These are phyloP conservation scores for Ciconia stormi DNA, from an alignment of 2,113 vertebrate genomes.

Conservation along the genomic window DNA sequence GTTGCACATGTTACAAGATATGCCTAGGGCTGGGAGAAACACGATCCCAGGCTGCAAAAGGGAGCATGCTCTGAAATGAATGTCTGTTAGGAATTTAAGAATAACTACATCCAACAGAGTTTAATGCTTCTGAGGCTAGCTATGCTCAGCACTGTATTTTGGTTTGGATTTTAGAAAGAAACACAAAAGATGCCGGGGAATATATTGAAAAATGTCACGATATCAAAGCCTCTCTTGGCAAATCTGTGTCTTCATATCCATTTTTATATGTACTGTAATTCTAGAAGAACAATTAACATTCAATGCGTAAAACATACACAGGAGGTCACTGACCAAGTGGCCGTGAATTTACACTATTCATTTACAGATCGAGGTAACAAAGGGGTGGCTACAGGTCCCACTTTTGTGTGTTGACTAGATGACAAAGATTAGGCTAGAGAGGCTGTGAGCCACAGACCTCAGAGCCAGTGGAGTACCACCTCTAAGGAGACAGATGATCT, in stretches of 20 bases:
- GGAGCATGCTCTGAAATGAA: not conserved
- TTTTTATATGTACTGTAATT: not conserved
- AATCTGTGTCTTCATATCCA: not conserved
- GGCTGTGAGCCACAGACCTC: not conserved
- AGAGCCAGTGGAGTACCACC: not conserved
- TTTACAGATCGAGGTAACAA: not conserved
- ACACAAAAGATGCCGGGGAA: not conserved
- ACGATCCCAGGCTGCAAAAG: not conserved
- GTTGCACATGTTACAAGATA: not conserved
- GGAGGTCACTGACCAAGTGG: not conserved
- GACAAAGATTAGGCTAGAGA: not conserved
- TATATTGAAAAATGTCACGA: not conserved
- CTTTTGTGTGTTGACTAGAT: not conserved
- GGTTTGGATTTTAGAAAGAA: not conserved
- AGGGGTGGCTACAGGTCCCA: not conserved
- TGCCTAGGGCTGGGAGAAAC: not conserved
- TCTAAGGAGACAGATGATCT: not conserved
- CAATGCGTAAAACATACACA: not conserved
- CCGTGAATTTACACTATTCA: not conserved
- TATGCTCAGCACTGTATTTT: not conserved
- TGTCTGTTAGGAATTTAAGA: not conserved
- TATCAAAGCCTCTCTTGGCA: not conserved
- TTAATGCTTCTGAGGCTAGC: not conserved
- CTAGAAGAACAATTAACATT: not conserved
- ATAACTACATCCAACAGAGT: not conserved